Evolutionary conservation across 2,113 vertebrate species (phyloP).

Genomic region (Atractosteus spatula): DNA sequence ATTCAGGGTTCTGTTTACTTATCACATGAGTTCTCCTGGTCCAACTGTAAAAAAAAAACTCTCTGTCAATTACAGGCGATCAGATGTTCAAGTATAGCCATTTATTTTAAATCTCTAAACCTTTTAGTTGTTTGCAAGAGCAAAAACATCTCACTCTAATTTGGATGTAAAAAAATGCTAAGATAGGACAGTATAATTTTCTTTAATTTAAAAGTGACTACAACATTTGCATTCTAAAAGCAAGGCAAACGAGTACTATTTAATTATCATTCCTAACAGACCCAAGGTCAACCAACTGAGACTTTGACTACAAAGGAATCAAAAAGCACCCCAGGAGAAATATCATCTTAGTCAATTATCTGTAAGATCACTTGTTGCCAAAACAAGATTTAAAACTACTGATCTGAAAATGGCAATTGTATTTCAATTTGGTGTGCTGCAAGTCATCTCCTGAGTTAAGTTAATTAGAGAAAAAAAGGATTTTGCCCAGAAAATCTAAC

Average conservation of each 20-base stretch:
- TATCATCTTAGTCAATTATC: constrained; percentile 57
- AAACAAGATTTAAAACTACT: constrained; percentile 66
- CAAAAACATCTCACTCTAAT: too few species aligned
- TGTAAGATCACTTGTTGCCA: constrained; percentile 66
- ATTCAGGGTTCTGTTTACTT: too few species aligned
- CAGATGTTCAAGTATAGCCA: too few species aligned
- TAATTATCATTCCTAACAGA: constrained; percentile 49
- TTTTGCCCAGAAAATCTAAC: background rate
- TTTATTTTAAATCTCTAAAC: too few species aligned
- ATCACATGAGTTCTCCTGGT: too few species aligned
- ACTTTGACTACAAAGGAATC: constrained; percentile 51
- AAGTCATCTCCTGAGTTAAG: constrained; percentile 17
- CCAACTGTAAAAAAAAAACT: too few species aligned
- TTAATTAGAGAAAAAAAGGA: constrained; percentile 25
- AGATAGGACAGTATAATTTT: too few species aligned
- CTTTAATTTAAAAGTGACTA: too few species aligned
- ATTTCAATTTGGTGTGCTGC: constrained; percentile 19
- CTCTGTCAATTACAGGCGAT: too few species aligned
- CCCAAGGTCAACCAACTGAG: constrained; percentile 32
- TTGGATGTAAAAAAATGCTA: too few species aligned
- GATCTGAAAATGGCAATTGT: constrained; percentile 40
- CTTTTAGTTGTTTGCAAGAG: too few species aligned
- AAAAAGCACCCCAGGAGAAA: constrained; percentile 62
- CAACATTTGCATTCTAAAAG: too few species aligned
- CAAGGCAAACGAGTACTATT: constrained; percentile 17